Evolutionary conservation across 1,140 invertebrate species (phyloP).

Genomic region (Cyclargus thomasi): DNA sequence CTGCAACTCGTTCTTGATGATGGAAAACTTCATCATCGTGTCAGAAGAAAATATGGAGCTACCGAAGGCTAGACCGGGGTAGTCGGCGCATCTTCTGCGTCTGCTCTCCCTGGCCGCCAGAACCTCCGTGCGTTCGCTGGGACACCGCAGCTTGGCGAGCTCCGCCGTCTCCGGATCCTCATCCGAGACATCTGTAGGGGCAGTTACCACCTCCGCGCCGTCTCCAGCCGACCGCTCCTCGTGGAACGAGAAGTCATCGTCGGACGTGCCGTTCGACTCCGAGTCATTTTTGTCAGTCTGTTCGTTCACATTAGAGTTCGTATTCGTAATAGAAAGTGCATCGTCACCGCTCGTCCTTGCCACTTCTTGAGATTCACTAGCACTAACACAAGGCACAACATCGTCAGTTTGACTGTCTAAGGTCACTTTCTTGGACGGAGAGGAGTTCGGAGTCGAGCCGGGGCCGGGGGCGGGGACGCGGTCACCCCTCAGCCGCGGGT

Average conservation of each 20-base stretch:
- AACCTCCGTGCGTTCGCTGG: constrained; percentile 90
- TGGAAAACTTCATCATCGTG: constrained; percentile 97
- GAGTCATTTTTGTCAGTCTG: constrained; percentile 53
- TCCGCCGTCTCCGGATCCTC: constrained; percentile 86
- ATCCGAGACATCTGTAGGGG: constrained; percentile 63
- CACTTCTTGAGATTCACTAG: constrained; percentile 72
- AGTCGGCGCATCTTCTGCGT: constrained; percentile 88
- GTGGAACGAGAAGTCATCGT: constrained; percentile 64
- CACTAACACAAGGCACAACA: constrained; percentile 73
- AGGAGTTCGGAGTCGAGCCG: constrained; percentile 64
- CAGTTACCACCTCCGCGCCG: constrained; percentile 51
- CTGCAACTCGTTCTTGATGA: constrained; percentile 97
- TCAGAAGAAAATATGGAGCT: constrained; percentile 95
- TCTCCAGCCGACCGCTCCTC: constrained; percentile 64
- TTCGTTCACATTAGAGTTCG: constrained; percentile 59
- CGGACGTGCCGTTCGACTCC: constrained; percentile 53
- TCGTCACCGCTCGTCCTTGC: constrained; percentile 73
- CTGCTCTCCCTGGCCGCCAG: constrained; percentile 88
- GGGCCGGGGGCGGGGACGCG: constrained; percentile 70
- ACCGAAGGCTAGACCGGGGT: constrained; percentile 93
- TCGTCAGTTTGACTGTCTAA: constrained; percentile 68
- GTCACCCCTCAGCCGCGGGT: constrained; percentile 77
- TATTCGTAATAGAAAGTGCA: constrained; percentile 71
- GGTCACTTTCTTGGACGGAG: constrained; percentile 79
- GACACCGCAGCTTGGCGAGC: constrained; percentile 87